Evolutionary conservation across 2,888 invertebrate species (phyloP), one percentile per base, ranked within the genome.

Genomic region (Eupithecia abbreviata): DNA sequence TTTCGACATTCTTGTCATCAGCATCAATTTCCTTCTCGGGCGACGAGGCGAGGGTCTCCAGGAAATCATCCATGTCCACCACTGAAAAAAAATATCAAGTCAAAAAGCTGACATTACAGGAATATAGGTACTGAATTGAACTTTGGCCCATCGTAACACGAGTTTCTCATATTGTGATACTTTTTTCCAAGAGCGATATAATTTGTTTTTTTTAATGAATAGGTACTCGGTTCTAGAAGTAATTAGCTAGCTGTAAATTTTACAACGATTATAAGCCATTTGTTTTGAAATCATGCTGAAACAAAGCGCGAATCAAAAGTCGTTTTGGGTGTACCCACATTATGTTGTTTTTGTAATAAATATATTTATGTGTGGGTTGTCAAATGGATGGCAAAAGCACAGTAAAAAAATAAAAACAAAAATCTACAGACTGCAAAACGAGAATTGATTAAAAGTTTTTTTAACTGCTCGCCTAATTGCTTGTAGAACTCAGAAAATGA

Each of bases 1-100:
- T 95, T 83, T 95, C 94, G 74, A 91, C 77, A 4, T 87, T 81
- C 78, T 92, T 94, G n/a, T 92, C 93, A 0, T 94, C 93, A 45
- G 84, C 85, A 55, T 82, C 81, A 2, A 87, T 89, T 43, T 94
- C 93, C 82, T 90, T 90, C 77, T 95, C 94, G 15, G 92, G 90
- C 2, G 92, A 86, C 55, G 88, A 84, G 72, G 94, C 95, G 66
- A 95, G 86, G 82, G 90, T 90, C 76, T 95, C 95, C 93, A 95
- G 92, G 85, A 95, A 93, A 86, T 95, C 95, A 81, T 95, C 94
- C 88, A 93, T 82, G n/a, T 92, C 92, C 82, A 91, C 90, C 75
- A 92, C 95, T 95, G 91, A 43, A 68, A 68, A 45, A 68, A 9
- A 30, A 9, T 7, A 43, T 45, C n/a, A 68, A n/a, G 42, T 41